Percentiles rank a stretch among this genome's conserved stretches.
Evolutionary conservation across 2,797 vertebrate species (phyloP).

Genomic region (Sphenodon punctatus): DNA sequence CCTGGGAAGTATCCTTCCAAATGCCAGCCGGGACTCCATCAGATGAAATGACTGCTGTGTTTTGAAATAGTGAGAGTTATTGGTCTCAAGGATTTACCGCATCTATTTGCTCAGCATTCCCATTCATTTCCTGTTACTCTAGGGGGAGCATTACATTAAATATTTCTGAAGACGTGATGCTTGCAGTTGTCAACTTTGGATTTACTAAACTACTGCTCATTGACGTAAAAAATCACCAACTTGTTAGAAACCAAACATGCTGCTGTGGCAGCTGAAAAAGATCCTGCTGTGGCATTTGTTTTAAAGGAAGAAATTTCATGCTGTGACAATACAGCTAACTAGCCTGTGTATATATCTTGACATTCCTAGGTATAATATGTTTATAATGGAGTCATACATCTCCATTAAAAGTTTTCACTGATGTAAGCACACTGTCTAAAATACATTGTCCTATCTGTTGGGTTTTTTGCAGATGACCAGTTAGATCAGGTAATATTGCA

Average conservation of each 20-base stretch:
- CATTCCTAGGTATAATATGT: background rate
- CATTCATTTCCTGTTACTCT: background rate
- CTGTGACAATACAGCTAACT: background rate
- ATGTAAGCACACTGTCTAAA: background rate
- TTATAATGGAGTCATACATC: background rate
- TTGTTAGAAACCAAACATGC: background rate
- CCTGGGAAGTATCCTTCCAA: background rate
- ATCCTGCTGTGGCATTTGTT: background rate
- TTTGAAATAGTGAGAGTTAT: constrained; percentile 7
- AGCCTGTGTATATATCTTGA: background rate
- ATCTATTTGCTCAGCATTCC: constrained; percentile 24
- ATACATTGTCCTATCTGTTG: background rate
- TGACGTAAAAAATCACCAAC: background rate
- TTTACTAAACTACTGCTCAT: background rate
- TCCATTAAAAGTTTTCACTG: background rate
- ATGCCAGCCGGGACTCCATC: background rate
- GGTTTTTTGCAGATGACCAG: background rate
- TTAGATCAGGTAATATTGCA: background rate
- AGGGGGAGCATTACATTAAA: background rate
- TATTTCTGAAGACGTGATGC: background rate
- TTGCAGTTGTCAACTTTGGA: background rate
- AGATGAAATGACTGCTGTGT: background rate
- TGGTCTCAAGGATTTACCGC: background rate
- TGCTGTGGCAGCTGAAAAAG: background rate
- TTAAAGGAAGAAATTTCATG: background rate